A percentile compares a stretch with the other conserved stretches of the same genome.
phyloP scores from a whole-genome alignment of 2,888 invertebrate genomes.

The Axea sp. region DNA sequence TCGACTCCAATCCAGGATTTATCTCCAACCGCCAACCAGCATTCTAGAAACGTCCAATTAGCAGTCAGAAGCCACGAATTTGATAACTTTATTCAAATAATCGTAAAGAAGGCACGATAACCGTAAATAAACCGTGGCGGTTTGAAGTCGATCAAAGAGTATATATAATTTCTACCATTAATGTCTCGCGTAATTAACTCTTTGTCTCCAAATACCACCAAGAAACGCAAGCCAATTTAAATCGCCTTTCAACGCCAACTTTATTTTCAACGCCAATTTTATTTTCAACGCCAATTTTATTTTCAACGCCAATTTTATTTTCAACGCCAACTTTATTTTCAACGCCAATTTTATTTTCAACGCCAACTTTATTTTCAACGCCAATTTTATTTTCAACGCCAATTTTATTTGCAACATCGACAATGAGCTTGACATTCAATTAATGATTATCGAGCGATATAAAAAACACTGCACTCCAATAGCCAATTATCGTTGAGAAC shows the following conservation, averaged over 20 bases:
- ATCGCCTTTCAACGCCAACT: too few relatives aligned
- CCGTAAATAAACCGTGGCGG: conserved; percentile 17
- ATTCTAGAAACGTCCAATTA: conserved; percentile 51
- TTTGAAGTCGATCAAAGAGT: background rate
- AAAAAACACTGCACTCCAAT: conserved; percentile 24
- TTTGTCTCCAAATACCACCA: conserved; percentile 6
- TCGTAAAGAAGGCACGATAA: conserved; percentile 12
- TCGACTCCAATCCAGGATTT: conserved; percentile 27
- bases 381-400: conserved; percentile 19
- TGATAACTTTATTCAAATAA: conserved; percentile 47
- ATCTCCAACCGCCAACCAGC: conserved; percentile 23
- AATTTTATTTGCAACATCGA: conserved; percentile 30
- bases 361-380: too few relatives aligned
- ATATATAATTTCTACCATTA: conserved; percentile 34
- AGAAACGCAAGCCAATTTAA: conserved; percentile 34
- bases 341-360: too few relatives aligned
- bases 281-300: too few relatives aligned
- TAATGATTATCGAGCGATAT: conserved; percentile 48
- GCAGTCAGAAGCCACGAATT: conserved; percentile 36
- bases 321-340: too few relatives aligned
- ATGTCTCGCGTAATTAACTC: conserved; percentile 24
- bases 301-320: too few relatives aligned
- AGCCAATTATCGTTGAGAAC: conserved; percentile 46
- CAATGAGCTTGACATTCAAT: conserved; percentile 63
- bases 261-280: too few relatives aligned